Evolutionary conservation across 1,140 invertebrate species (phyloP), one percentile per base, ranked within the genome.

Genomic region (Penaeus japonicus): DNA sequence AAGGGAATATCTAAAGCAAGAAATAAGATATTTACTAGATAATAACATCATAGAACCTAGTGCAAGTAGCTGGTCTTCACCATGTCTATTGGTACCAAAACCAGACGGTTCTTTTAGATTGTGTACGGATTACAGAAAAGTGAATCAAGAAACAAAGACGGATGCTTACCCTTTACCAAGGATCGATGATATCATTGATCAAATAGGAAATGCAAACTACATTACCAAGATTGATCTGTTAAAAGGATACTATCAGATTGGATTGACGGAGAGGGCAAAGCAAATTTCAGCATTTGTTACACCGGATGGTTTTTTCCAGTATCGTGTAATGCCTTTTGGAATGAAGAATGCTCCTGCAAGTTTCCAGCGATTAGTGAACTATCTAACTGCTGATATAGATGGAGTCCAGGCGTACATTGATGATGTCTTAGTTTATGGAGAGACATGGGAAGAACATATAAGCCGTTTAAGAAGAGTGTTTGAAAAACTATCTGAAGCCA

Each of bases 251-350:
- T 79, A 35, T 32, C 77, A 35, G n/a, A 39, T 79, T 10, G 12
- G 12, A 12, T 79, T 79, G 27, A 32, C 77, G 10, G 77, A 79
- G n/a, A 79, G 35, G 24, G 77, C 83, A 10, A 84, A 62, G 55
- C 4, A 27, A n/a, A 24, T 65, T 10, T 75, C 83, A 17, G 83
- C 54, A 4, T 84, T 84, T 84, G 57, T 84, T 27, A 73, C 83
- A 4, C 30, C 65, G 18, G 57, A 77, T n/a, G 89, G 86, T 17
- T 70, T 90, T 0, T 91, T 89, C 57, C 35, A 80, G 22, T 91
- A 89, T 65, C 80, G 84, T 20, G 86, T 91, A 20, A 39, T 90
- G n/a, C 84, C 75, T 7, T 91, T 91, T 30, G 91, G 91, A 24
- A 30, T 91, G n/a, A 81, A 32, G 65, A 89, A 81, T 24, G 77